These are phyloP conservation scores for Rostratula benghalensis DNA, from an alignment of 2,113 vertebrate species.

Conservation along the genomic window DNA sequence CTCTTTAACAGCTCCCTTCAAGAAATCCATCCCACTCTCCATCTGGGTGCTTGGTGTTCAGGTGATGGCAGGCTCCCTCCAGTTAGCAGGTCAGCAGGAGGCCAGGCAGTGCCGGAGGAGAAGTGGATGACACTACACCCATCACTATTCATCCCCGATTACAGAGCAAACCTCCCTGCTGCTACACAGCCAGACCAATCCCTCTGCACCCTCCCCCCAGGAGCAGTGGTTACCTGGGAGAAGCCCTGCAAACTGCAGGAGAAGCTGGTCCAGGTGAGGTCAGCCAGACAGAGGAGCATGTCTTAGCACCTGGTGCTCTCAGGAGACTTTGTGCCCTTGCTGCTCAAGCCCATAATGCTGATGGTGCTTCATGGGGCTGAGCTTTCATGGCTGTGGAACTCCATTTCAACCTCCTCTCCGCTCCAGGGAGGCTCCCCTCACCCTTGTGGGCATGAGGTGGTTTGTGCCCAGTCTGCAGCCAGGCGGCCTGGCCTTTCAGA, in stretches of 20 bases:
- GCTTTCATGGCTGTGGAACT: background rate
- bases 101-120: background rate
- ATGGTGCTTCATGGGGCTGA: background rate
- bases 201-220: background rate
- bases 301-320: background rate
- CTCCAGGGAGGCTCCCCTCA: background rate
- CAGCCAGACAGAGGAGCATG: background rate
- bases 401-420: background rate
- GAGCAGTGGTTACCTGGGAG: background rate
- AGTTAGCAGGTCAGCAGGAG: background rate
- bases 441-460: fast-evolving
- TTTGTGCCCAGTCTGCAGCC: background rate
- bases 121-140: background rate
- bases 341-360: background rate
- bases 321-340: background rate
- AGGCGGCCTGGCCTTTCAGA: background rate
- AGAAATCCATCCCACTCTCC: background rate
- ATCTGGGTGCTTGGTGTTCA: fast-evolving
- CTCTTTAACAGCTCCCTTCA: background rate
- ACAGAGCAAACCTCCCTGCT: background rate
- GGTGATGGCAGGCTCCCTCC: background rate
- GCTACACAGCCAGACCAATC: fast-evolving
- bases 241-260: background rate
- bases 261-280: background rate
- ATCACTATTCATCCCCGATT: background rate